Percentiles rank a stretch among this genome's conserved stretches.
These are phyloP conservation scores for Pyrocoelia pectoralis DNA, from an alignment of 2,888 invertebrate species.

Conservation along the genomic window DNA sequence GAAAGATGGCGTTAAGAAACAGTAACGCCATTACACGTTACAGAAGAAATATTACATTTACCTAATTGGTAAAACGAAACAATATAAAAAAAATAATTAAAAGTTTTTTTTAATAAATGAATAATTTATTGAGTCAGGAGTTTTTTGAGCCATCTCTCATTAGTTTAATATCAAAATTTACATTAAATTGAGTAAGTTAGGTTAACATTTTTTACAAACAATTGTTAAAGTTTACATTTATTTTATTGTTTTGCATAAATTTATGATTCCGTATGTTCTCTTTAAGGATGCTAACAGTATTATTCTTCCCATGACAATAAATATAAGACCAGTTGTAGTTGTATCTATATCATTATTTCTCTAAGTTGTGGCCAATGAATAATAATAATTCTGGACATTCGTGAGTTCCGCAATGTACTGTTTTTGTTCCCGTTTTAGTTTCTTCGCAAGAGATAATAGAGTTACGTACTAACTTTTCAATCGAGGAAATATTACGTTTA, in stretches of 20 bases:
- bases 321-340: slow-evolving; percentile 31
- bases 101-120: too few relatives aligned
- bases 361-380: slow-evolving; percentile 40
- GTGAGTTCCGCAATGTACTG: slow-evolving; percentile 39
- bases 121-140: too few relatives aligned
- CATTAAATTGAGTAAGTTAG: background rate
- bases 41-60: too few relatives aligned
- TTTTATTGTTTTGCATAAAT: background rate
- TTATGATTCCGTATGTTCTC: slow-evolving; percentile 17
- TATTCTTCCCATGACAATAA: slow-evolving; percentile 36
- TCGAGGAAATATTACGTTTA: slow-evolving; percentile 43
- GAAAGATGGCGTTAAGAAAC: too few relatives aligned
- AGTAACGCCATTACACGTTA: too few relatives aligned
- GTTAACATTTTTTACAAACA: slow-evolving; percentile 30
- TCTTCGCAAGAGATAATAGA: slow-evolving; percentile 38
- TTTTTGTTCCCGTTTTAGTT: slow-evolving; percentile 35
- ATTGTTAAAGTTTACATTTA: slow-evolving; percentile 17
- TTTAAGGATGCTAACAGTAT: slow-evolving; percentile 34
- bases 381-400: slow-evolving; percentile 37
- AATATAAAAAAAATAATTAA: too few relatives aligned
- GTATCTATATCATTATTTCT: slow-evolving; percentile 40
- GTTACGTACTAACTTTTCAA: slow-evolving; percentile 43
- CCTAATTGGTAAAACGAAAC: too few relatives aligned
- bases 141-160: too few relatives aligned
- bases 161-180: background rate